These are phyloP conservation scores for Actinopyga echinites DNA, from an alignment of 53 echinoderm and acorn worm species.

Conservation along the genomic window DNA sequence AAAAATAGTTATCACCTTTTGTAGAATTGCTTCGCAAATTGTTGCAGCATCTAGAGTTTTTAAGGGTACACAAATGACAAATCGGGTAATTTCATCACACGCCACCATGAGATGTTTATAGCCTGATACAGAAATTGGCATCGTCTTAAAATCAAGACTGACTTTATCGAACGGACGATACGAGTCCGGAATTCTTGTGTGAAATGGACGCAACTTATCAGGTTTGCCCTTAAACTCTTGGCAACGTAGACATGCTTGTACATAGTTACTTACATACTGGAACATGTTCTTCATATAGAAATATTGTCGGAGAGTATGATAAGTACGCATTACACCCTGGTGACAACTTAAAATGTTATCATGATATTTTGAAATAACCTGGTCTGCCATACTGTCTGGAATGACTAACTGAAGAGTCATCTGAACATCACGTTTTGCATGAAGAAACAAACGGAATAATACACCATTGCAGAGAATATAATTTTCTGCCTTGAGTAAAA, in stretches of 20 bases:
- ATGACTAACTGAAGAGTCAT: constrained; percentile 20
- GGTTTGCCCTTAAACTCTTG: constrained; percentile 21
- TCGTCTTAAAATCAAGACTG: constrained; percentile 36
- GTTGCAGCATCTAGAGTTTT: constrained; percentile 8
- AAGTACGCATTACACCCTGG: constrained; percentile 3
- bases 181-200: not conserved
- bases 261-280: constrained; percentile 2
- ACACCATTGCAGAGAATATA: constrained; percentile 42
- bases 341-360: constrained; percentile 9
- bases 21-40: constrained; percentile 25
- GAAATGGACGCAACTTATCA: constrained; percentile 13
- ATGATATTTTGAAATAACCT: not conserved
- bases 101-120: constrained; percentile 18
- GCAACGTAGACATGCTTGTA: constrained; percentile 1
- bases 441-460: not conserved
- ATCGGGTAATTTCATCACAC: constrained; percentile 49
- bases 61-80: constrained; percentile 42
- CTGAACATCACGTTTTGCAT: not conserved
- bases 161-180: constrained; percentile 16
- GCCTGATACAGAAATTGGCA: constrained; percentile 8
- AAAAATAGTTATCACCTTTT: constrained; percentile 30
- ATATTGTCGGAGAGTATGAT: constrained; percentile 41
- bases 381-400: not conserved
- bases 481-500: constrained; percentile 20
- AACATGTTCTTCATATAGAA: constrained; percentile 56